Percentiles rank a stretch among this genome's conserved stretches.
phyloP scores from a whole-genome alignment of 2,113 vertebrate genomes.

The Leucoraja erinaceus region DNA sequence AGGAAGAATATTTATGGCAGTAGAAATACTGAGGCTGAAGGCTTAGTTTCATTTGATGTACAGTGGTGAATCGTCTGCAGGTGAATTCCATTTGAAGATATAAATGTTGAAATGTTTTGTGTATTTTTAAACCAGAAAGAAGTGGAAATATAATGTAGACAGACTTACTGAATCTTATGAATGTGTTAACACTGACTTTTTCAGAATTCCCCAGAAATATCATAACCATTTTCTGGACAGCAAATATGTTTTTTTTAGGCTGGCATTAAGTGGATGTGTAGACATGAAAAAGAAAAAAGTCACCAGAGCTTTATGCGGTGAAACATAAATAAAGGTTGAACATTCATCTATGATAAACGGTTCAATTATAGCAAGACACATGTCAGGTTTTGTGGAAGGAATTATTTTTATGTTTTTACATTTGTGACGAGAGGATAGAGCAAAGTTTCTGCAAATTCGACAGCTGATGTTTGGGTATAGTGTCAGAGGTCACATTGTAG shows the following conservation, averaged over 20 bases:
- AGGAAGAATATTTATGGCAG: background rate
- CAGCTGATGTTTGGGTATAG: background rate
- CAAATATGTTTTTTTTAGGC: background rate
- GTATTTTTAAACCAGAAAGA: background rate
- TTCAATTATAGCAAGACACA: background rate
- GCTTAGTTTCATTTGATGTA: background rate
- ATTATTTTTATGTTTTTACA: background rate
- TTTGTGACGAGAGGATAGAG: background rate
- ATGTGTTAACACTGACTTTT: background rate
- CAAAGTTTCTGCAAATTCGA: background rate
- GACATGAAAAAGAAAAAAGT: background rate
- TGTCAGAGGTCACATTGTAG: background rate
- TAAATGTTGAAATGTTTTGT: background rate
- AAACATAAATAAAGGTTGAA: background rate
- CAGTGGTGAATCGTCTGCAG: background rate
- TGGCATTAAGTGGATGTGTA: background rate
- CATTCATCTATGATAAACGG: background rate
- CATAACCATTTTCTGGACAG: background rate
- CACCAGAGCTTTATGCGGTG: background rate
- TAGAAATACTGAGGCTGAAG: background rate
- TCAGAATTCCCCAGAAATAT: background rate
- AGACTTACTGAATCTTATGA: background rate
- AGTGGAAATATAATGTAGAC: background rate
- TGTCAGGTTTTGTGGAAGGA: background rate
- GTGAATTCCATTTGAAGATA: background rate